These are phyloP conservation scores for Rhyacophila evoluta DNA, from an alignment of 2,888 invertebrate species.

Conservation along the genomic window DNA sequence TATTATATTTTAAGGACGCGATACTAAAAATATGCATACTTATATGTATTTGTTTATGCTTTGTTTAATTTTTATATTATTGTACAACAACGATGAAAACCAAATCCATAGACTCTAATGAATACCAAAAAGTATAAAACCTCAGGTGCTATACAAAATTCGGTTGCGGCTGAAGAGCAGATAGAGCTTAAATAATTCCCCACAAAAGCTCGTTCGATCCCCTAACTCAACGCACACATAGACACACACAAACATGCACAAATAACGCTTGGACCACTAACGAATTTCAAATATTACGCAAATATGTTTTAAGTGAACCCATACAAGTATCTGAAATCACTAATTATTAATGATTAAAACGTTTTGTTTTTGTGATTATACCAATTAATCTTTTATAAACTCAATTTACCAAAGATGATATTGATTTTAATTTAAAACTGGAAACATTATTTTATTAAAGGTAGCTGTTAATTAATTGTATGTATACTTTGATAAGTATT, in stretches of 20 bases:
- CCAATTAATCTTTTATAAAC: neutral
- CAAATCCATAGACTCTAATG: neutral
- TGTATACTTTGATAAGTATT: no score
- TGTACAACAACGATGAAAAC: no score
- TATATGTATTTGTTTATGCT: no score
- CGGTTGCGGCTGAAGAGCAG: constrained; percentile 32
- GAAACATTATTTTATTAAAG: no score
- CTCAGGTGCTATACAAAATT: constrained; percentile 40
- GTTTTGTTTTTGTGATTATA: neutral
- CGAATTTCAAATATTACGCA: constrained; percentile 12
- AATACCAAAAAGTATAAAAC: neutral
- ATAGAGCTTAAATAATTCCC: constrained; percentile 32
- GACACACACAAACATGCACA: no score
- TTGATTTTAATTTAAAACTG: no score
- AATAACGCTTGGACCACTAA: neutral
- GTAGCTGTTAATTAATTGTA: no score
- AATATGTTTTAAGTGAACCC: neutral
- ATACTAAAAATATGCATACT: no score
- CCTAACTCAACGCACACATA: neutral
- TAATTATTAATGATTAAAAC: neutral
- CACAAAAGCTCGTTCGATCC: constrained; percentile 22
- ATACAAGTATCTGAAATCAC: neutral
- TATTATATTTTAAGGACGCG: no score
- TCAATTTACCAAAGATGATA: no score
- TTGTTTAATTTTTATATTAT: no score